Percentiles rank a stretch among this genome's conserved stretches.
phyloP scores from a whole-genome alignment of 2,888 invertebrate species.

The Drosophila affinis region DNA sequence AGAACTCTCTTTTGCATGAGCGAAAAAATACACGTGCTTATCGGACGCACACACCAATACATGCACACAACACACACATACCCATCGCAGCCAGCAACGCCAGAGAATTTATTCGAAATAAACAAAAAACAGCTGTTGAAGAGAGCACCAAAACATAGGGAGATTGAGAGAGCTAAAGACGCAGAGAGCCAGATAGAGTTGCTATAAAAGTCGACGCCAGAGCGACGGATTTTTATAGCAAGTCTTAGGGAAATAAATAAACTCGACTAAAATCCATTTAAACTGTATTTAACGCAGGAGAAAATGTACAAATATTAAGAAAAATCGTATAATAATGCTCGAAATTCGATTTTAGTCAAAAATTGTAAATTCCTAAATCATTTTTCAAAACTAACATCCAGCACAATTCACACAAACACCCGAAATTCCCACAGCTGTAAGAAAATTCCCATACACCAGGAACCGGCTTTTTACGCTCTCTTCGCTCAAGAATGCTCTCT shows the following conservation, averaged over 20 bases:
- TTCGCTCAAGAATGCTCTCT: not conserved
- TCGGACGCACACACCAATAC: conserved; percentile 45
- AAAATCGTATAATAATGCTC: not conserved
- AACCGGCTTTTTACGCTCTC: conserved; percentile 12
- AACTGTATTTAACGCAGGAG: not conserved
- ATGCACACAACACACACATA: not conserved
- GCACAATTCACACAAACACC: too few species aligned
- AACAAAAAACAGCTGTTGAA: conserved; percentile 76
- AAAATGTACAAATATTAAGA: not conserved
- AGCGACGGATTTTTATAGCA: conserved; percentile 55
- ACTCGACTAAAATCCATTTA: not conserved
- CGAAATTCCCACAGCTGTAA: not conserved
- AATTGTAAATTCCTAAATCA: too few species aligned
- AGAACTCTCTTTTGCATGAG: conserved; percentile 32
- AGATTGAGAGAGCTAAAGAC: not conserved
- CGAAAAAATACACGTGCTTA: conserved; percentile 74
- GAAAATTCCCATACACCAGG: conserved; percentile 31
- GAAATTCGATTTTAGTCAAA: not conserved
- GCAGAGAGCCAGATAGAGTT: conserved; percentile 21
- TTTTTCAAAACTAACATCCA: too few species aligned
- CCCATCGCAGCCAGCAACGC: conserved; percentile 29
- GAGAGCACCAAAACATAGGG: conserved; percentile 23
- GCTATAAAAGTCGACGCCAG: conserved; percentile 49
- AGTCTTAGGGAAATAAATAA: not conserved
- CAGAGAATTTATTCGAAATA: conserved; percentile 71